Percentiles rank a stretch among this genome's conserved stretches.
Evolutionary conservation across 2,113 vertebrate species (phyloP).

Genomic region (Python bivittatus): DNA sequence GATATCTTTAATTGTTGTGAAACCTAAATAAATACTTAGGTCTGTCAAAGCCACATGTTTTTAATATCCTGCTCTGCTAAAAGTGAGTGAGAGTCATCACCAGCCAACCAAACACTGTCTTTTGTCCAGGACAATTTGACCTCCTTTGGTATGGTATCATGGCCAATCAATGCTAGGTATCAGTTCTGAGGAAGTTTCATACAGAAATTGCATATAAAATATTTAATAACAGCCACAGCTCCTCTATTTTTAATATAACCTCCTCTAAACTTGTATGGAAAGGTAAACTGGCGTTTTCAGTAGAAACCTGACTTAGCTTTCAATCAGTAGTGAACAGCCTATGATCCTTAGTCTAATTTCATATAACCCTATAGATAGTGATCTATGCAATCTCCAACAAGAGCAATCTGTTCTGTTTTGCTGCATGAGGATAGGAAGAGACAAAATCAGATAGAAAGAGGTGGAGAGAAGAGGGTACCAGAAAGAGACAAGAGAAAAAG

Average conservation of each 20-base stretch:
- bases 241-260: background rate
- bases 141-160: background rate
- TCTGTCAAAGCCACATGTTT: background rate
- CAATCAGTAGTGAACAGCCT: background rate
- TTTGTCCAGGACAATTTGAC: background rate
- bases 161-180: background rate
- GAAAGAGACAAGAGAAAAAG: background rate
- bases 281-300: background rate
- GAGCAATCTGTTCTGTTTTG: background rate
- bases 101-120: background rate
- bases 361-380: background rate
- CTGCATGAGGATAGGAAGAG: background rate
- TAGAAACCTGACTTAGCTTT: background rate
- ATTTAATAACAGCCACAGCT: background rate
- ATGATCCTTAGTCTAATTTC: background rate
- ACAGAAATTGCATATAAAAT: background rate
- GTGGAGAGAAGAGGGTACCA: no score
- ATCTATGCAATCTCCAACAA: background rate
- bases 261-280: background rate
- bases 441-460: background rate
- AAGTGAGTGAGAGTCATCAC: background rate
- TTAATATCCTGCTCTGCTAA: background rate
- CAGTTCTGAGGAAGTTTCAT: background rate
- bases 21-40: background rate
- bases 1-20: background rate